Evolutionary conservation across 2,113 vertebrate genomes (phyloP).

Genomic region (Phaetusa simplex): DNA sequence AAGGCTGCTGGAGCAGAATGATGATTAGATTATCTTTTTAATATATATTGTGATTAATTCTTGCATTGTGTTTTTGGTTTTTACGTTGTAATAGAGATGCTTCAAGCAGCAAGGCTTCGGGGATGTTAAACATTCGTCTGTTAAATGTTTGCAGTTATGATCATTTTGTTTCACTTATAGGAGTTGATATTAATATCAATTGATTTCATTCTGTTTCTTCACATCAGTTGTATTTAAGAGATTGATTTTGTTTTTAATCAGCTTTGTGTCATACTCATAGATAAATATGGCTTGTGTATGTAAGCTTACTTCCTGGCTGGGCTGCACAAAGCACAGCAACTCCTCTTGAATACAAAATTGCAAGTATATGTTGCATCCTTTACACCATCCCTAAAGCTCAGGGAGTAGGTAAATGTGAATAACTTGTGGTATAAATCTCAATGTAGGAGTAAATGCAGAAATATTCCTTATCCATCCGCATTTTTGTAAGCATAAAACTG

Average conservation of each 20-base stretch:
- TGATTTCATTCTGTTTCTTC: background rate
- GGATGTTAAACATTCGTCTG: background rate
- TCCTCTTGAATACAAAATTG: background rate
- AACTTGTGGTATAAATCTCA: background rate
- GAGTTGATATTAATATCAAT: conserved; percentile 4
- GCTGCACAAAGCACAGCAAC: background rate
- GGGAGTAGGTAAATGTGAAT: background rate
- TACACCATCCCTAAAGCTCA: background rate
- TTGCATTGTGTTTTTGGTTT: background rate
- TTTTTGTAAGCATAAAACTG: background rate
- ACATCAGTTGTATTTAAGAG: background rate
- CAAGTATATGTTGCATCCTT: background rate
- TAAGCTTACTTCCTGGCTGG: background rate
- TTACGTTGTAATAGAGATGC: background rate
- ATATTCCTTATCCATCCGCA: background rate
- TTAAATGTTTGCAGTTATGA: conserved; percentile 3
- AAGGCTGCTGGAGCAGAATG: background rate
- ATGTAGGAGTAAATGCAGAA: background rate
- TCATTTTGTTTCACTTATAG: background rate
- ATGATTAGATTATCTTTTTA: background rate
- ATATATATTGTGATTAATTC: background rate
- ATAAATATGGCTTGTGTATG: background rate
- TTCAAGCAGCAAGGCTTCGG: background rate
- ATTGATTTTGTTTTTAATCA: conserved; percentile 31
- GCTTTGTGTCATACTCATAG: background rate